Base-by-base conservation (phyloP, 1,140 invertebrate genomes). In the Tetragonula clypearis region DNA sequence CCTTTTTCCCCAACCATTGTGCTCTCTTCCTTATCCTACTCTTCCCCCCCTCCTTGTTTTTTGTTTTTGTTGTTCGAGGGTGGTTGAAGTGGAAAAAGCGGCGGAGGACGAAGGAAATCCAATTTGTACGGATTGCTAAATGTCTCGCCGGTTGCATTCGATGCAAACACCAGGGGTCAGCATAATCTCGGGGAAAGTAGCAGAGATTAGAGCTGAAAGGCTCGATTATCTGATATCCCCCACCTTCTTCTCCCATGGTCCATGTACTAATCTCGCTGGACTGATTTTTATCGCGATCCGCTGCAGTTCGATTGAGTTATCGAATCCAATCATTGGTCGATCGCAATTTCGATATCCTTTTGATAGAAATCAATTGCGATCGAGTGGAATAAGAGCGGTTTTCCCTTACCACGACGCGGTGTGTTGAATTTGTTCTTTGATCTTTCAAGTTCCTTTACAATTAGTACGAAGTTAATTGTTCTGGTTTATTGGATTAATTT, bases 121-220 rank as follows among this genome's bases (percentile, higher is more conserved):
- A 83, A 83, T 83, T 83, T 83, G 74, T 83, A 69, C 81, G 74
- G 81, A 83, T 83, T 83, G 74, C 81, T 83, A 83, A 83, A 83
- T 83, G 74, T 83, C 81, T 78, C 65, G 74, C 17, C 19, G 74
- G 73, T 83, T 83, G 81, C 81, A 83, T 35, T 74, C 74, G 81
- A 83, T 83, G 81, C 81, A 69, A 83, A 83, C 81, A 78, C 26
- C 65, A 35, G 12, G n/a, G 65, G 81, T 83, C 74, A 83, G 81
- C 81, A 69, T 83, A 83, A 83, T 83, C 81, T 83, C 35, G 81
- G 19, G 30, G 30, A 69, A 83, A 78, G 73, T 77, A 78, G 74
- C 62, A 19, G 74, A 77, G 81, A 83, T 83, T 83, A 83, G 81
- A 78, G 74, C 8, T 12, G 81, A 78, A 78, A 83, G 65, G 72